phyloP scores from a whole-genome alignment of 1,140 invertebrate genomes.

The Diorhabda carinulata region DNA sequence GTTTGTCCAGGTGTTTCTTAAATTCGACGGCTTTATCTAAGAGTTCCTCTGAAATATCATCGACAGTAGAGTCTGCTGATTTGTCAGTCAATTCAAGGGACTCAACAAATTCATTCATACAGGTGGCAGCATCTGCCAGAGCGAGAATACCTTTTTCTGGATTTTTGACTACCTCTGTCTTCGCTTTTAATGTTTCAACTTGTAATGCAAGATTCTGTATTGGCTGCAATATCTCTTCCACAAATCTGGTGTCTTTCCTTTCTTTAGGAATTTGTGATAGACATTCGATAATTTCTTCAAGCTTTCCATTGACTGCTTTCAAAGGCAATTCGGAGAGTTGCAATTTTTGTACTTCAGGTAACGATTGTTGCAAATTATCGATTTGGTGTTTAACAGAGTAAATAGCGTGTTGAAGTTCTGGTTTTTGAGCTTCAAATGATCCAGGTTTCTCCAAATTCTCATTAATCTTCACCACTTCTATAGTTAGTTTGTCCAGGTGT shows the following conservation, averaged over 20 bases:
- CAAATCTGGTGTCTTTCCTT: neutral
- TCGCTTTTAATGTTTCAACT: neutral
- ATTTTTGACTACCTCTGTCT: neutral
- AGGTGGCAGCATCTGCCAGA: neutral
- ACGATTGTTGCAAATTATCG: neutral
- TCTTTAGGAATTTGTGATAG: neutral
- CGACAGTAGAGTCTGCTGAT: neutral
- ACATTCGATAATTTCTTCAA: slow-evolving; percentile 10
- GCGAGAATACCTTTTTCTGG: neutral
- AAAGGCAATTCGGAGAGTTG: neutral
- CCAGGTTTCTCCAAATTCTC: slow-evolving; percentile 18
- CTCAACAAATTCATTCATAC: neutral
- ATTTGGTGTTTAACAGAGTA: neutral
- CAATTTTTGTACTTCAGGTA: slow-evolving; percentile 13
- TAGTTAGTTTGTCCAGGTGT: slow-evolving; percentile 19
- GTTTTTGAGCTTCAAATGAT: slow-evolving; percentile 15
- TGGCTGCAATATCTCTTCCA: neutral
- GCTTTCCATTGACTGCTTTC: neutral
- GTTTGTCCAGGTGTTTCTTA: slow-evolving; percentile 12
- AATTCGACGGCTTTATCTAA: neutral
- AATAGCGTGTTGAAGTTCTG: slow-evolving; percentile 19
- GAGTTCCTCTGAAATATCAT: neutral
- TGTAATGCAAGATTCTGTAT: neutral
- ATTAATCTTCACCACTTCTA: slow-evolving; percentile 21
- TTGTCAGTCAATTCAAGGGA: neutral